Base-by-base conservation (phyloP, 2,113 vertebrate genomes). In the Peromyscus leucopus region DNA sequence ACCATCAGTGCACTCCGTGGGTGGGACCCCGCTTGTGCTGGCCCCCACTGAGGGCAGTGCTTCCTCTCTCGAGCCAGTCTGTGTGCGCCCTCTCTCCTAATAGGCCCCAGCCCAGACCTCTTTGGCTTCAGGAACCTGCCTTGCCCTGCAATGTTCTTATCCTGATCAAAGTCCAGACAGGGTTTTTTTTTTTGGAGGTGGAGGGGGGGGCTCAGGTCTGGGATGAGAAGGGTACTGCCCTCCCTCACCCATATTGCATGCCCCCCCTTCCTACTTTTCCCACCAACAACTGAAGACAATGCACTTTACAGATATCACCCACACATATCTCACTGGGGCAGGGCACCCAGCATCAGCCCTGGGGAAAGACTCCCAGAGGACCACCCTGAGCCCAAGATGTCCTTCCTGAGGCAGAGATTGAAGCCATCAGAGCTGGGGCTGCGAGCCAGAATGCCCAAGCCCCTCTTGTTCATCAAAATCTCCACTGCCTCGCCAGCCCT, bases 231-330 rank as follows among this genome's bases (percentile, higher is more conserved):
- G 97, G 92, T 80, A 39, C 96, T 95, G 90, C 93, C 97, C 96
- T 96, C 95, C 95, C 96, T 97, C 97, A 96, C 96, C 97, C 96
- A 96, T 95, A 91, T 97, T 98, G 97, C 98, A 98, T 98, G 97
- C 96, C 96, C 93, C 93, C 90, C 79, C 84, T 91, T 90, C 87
- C 93, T 96, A 67, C 91, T 26, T 92, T 55, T 51, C 65, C 92
- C 91, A 82, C 84, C 94, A 91, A 95, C 91, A 82, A 95, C 96
- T 67, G 96, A 97, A 98, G 98, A 97, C 96, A 95, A 95, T 97
- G 97, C 97, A 98, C 98, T 98, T 98, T 98, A 98, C 74, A 98
- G 92, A 97, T 95, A 76, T 61, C 5, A 42, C 92, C 96, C 96
- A 96, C 92, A 97, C 69, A 94, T 95, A 95, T 78, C 89, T 97